These are phyloP conservation scores for Octopus bimaculoides DNA, from an alignment of 1,140 invertebrate genomes.

Conservation along the genomic window DNA sequence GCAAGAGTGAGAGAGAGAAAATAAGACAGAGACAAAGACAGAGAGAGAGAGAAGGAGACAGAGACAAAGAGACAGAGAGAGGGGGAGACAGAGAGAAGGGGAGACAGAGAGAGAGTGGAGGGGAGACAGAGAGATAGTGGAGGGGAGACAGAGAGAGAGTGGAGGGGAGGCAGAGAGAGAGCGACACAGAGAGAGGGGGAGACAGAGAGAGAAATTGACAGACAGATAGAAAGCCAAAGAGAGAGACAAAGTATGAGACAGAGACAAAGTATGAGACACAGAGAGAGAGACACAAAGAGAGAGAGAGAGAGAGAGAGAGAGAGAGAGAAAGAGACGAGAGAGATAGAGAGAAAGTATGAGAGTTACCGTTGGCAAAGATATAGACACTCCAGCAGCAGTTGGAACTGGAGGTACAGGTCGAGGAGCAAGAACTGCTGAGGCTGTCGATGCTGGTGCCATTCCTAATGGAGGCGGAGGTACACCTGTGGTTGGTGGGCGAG, in stretches of 20 bases:
- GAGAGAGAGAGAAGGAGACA: neutral
- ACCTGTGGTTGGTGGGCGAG: slow-evolving; percentile 15
- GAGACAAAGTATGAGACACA: neutral
- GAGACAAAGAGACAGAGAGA: too few species aligned
- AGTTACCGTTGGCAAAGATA: neutral
- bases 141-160: too few species aligned
- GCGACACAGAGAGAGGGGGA: too few species aligned
- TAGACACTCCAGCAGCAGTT: neutral
- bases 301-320: neutral
- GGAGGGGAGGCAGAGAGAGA: too few species aligned
- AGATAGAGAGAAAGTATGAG: neutral
- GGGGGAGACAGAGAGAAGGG: too few species aligned
- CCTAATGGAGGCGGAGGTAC: slow-evolving; percentile 14
- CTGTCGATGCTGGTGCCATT: slow-evolving; percentile 15
- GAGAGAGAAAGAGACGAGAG: neutral
- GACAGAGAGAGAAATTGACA: too few species aligned
- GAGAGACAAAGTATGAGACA: neutral
- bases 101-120: too few species aligned
- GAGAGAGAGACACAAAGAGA: neutral
- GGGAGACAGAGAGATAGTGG: too few species aligned
- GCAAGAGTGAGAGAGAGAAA: neutral
- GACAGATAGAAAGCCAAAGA: too few species aligned
- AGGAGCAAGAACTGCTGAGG: slow-evolving; percentile 3
- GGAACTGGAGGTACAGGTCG: slow-evolving; percentile 4
- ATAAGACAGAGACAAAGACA: neutral